Percentiles rank a stretch among this genome's conserved stretches.
Evolutionary conservation across 2,797 vertebrate species (phyloP).

Genomic region (Sorex maritimensis): DNA sequence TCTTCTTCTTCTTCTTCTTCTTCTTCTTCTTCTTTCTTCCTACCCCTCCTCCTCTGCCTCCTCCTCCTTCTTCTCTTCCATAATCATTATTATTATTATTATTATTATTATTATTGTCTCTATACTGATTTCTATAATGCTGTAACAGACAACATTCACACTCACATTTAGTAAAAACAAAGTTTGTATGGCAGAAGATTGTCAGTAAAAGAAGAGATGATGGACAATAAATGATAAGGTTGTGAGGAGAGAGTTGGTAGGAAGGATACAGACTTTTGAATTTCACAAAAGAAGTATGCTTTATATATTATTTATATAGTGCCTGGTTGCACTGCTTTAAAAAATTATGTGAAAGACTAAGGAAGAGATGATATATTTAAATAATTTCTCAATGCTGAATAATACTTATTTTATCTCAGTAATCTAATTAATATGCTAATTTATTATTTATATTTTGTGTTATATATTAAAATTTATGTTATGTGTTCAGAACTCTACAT

Average conservation of each 20-base stretch:
- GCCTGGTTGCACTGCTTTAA: background rate
- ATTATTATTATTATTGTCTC: too few species aligned
- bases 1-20: too few species aligned
- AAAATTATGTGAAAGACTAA: background rate
- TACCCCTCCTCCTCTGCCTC: too few species aligned
- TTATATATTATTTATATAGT: background rate
- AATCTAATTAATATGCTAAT: background rate
- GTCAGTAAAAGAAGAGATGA: background rate
- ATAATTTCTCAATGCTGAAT: background rate
- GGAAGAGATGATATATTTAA: background rate
- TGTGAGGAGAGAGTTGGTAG: background rate
- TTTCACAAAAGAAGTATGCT: background rate
- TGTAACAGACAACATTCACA: too few species aligned
- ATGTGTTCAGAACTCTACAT: too few species aligned
- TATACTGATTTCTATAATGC: too few species aligned
- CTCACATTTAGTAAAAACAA: too few species aligned
- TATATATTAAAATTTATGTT: too few species aligned
- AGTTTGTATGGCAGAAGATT: background rate
- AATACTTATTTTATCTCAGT: background rate
- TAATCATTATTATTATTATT: too few species aligned
- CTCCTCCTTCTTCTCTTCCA: too few species aligned
- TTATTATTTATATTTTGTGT: background rate
- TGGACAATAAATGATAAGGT: background rate
- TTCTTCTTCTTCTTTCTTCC: too few species aligned
- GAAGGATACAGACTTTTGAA: background rate